A percentile compares a stretch with the other conserved stretches of the same genome.
These are phyloP conservation scores for Vanessa atalanta DNA, from an alignment of 1,140 invertebrate genomes.

Conservation along the genomic window DNA sequence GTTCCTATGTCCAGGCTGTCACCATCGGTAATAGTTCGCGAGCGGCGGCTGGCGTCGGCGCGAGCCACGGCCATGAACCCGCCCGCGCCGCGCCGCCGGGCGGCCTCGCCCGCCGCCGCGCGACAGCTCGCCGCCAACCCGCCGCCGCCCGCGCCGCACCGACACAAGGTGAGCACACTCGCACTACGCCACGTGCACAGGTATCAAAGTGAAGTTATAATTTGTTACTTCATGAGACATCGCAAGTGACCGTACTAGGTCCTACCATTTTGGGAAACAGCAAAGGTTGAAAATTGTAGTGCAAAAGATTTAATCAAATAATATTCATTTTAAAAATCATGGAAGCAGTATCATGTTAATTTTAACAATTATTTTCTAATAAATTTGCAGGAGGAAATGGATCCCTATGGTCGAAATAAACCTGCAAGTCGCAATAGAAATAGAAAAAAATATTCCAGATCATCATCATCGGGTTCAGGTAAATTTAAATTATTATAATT, in stretches of 20 bases:
- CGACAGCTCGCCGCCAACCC: conserved; percentile 79
- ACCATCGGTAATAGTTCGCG: conserved; percentile 83
- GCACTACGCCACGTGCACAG: not conserved
- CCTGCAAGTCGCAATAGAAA: conserved; percentile 62
- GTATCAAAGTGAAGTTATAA: not conserved
- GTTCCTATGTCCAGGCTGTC: conserved; percentile 65
- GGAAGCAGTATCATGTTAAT: too few species aligned
- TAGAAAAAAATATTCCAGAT: conserved; percentile 77
- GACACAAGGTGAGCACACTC: conserved; percentile 56
- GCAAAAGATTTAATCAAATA: too few species aligned
- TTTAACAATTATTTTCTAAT: not conserved
- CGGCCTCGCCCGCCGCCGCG: conserved; percentile 76
- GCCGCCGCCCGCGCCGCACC: conserved; percentile 67
- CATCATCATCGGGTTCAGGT: conserved; percentile 82
- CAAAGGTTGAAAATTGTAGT: too few species aligned
- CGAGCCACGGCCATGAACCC: conserved; percentile 86
- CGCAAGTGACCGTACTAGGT: too few species aligned
- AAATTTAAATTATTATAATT: conserved; percentile 15
- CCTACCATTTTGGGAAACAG: too few species aligned
- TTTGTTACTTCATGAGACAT: not conserved
- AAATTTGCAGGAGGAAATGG: conserved; percentile 64
- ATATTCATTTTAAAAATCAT: too few species aligned
- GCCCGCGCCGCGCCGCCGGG: conserved; percentile 82
- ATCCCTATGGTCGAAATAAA: conserved; percentile 74
- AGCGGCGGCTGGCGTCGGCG: conserved; percentile 81